These are phyloP conservation scores for Siderastrea radians DNA, from an alignment of 92 coral and sea anemone species.

Conservation along the genomic window DNA sequence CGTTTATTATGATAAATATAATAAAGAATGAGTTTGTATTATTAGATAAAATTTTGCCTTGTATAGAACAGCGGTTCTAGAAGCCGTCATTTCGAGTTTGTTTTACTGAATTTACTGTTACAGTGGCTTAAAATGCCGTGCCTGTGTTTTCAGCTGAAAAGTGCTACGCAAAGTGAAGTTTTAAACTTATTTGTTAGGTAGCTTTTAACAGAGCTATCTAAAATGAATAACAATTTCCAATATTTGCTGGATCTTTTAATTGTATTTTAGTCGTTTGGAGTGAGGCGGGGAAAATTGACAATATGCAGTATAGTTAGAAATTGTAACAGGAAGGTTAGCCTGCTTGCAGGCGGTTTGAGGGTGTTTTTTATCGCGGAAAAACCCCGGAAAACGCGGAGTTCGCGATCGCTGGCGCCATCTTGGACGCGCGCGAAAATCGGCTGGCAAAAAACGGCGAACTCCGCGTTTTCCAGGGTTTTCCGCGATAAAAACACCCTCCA, in stretches of 20 bases:
- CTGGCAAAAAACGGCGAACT: neutral
- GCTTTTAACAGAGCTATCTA: neutral
- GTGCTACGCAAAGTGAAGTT: neutral
- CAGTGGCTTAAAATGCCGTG: neutral
- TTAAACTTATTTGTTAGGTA: neutral
- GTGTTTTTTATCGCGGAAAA: too few relatives aligned
- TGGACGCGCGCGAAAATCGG: too few relatives aligned
- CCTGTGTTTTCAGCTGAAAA: slow-evolving; percentile 1
- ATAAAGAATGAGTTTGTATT: too few relatives aligned
- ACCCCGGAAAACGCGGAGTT: too few relatives aligned
- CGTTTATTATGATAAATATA: too few relatives aligned
- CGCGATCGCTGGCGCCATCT: too few relatives aligned
- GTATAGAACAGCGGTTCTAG: too few relatives aligned
- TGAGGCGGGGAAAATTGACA: neutral
- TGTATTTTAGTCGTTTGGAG: neutral
- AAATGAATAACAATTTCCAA: neutral
- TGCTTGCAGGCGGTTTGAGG: neutral
- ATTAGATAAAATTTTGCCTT: too few relatives aligned
- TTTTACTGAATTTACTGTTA: neutral
- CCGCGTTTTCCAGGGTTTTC: too few relatives aligned
- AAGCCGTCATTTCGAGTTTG: neutral
- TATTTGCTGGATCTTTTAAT: neutral
- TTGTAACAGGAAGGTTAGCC: neutral
- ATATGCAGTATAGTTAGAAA: neutral
- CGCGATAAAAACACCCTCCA: too few relatives aligned